These are phyloP conservation scores for Leucozona laternaria DNA, from an alignment of 2,888 invertebrate species.

Conservation along the genomic window DNA sequence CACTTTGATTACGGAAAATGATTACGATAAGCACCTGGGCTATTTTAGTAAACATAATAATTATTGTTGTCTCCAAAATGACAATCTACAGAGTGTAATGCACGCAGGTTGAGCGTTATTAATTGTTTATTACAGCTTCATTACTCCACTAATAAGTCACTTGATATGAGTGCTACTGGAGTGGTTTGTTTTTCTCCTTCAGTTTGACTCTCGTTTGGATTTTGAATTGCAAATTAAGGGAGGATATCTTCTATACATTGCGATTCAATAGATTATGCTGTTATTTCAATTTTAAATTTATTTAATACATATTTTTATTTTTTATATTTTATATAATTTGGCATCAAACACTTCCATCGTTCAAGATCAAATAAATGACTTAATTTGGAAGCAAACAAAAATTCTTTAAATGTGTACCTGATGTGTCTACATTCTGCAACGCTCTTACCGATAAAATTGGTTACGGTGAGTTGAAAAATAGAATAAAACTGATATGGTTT, in stretches of 20 bases:
- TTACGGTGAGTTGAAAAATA: too few relatives aligned
- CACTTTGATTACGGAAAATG: constrained; percentile 51
- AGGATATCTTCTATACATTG: constrained; percentile 4
- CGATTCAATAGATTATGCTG: not conserved
- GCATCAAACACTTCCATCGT: too few relatives aligned
- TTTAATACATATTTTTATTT: too few relatives aligned
- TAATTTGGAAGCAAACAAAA: too few relatives aligned
- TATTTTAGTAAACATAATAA: constrained; percentile 65
- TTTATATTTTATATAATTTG: too few relatives aligned
- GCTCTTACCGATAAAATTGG: too few relatives aligned
- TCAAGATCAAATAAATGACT: too few relatives aligned
- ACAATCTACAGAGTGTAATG: constrained; percentile 56
- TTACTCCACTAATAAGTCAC: constrained; percentile 65
- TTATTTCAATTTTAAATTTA: not conserved
- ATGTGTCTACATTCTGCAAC: too few relatives aligned
- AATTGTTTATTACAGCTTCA: constrained; percentile 72
- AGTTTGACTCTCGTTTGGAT: constrained; percentile 8
- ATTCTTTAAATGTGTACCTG: too few relatives aligned
- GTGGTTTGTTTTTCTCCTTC: constrained; percentile 65
- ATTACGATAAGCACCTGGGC: constrained; percentile 69
- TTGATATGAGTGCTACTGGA: constrained; percentile 52
- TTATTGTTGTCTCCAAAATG: constrained; percentile 57
- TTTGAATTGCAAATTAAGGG: constrained; percentile 55
- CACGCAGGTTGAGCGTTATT: constrained; percentile 64
- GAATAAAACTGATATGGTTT: too few relatives aligned